These are phyloP conservation scores for Epizoanthus ramosus DNA, from an alignment of 92 coral and sea anemone genomes.

Conservation along the genomic window DNA sequence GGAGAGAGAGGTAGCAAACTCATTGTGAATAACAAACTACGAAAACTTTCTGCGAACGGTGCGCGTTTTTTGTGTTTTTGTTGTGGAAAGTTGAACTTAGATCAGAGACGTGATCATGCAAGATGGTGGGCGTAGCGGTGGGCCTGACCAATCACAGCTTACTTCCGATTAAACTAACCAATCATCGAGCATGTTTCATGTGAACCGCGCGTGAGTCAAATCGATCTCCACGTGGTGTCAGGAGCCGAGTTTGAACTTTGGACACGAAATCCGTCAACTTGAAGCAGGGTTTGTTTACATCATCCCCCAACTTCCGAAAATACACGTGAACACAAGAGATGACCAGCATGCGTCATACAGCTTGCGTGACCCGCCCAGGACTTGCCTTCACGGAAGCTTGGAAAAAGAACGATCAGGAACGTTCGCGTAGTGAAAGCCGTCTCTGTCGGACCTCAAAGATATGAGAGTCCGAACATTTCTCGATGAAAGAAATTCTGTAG, in stretches of 20 bases:
- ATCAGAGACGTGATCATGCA: slow-evolving; percentile 90
- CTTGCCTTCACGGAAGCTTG: slow-evolving; percentile 3
- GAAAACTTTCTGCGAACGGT: slow-evolving; percentile 52
- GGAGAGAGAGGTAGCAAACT: slow-evolving; percentile 98
- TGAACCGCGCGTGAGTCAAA: slow-evolving; percentile 94
- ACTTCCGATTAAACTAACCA: slow-evolving; percentile 62
- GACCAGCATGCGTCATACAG: slow-evolving; percentile 32
- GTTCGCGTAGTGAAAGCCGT: not conserved
- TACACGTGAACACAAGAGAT: slow-evolving; percentile 42
- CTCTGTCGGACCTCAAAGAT: not conserved
- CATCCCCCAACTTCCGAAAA: slow-evolving; percentile 47
- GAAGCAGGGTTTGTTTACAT: slow-evolving; percentile 68
- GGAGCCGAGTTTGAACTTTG: slow-evolving; percentile 78
- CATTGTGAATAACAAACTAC: slow-evolving; percentile 60
- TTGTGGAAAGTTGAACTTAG: slow-evolving; percentile 82
- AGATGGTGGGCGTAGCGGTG: slow-evolving; percentile 85
- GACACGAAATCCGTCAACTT: slow-evolving; percentile 35
- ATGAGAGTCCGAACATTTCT: not conserved
- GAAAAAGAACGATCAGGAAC: slow-evolving; percentile 10
- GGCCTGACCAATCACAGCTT: slow-evolving; percentile 92
- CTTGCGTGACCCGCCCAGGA: slow-evolving; percentile 36
- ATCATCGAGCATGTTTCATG: slow-evolving; percentile 87
- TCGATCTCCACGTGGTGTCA: slow-evolving; percentile 81
- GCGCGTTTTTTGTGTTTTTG: slow-evolving; percentile 44
- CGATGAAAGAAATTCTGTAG: not conserved